Conservation (phyloP, 2,888 invertebrate genomes). For the Charanyca ferruginea region DNA sequence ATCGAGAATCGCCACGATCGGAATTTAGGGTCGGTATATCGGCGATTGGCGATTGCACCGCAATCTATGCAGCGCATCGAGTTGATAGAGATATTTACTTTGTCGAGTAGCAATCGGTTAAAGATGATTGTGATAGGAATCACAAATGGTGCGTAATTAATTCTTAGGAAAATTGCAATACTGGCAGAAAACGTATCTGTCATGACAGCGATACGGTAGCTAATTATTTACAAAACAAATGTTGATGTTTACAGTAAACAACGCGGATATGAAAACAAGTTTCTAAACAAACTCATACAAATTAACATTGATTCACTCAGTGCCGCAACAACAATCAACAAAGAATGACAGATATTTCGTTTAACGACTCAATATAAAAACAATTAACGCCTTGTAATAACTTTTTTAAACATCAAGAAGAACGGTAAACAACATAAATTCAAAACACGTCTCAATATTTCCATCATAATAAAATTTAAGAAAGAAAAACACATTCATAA, state of each 20-base stretch:
- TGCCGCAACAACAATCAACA: conserved; percentile 33
- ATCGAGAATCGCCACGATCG: conserved; percentile 86
- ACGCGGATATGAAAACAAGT: conserved; percentile 8
- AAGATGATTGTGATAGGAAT: conserved; percentile 39
- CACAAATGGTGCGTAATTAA: conserved; percentile 21
- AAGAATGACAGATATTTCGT: conserved; percentile 19
- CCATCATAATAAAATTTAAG: conserved; percentile 53
- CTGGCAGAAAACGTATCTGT: background rate
- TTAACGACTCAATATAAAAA: conserved; percentile 41
- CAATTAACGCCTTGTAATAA: conserved; percentile 41
- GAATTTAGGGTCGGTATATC: conserved; percentile 82
- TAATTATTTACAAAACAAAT: conserved; percentile 8
- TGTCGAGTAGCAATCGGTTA: conserved; percentile 53
- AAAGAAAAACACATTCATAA: conserved; percentile 67
- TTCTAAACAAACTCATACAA: conserved; percentile 20
- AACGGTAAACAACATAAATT: conserved; percentile 58
- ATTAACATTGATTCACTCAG: conserved; percentile 19
- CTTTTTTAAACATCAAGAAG: conserved; percentile 16
- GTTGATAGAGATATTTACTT: conserved; percentile 75
- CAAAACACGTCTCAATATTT: conserved; percentile 58
- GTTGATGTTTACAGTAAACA: conserved; percentile 3
- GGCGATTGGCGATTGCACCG: conserved; percentile 63
- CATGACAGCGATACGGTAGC: background rate
- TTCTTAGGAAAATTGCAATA: conserved; percentile 14
- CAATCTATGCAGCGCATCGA: conserved; percentile 75